Evolutionary conservation across 1,140 invertebrate species (phyloP).

Genomic region (Frieseomelitta varia): DNA sequence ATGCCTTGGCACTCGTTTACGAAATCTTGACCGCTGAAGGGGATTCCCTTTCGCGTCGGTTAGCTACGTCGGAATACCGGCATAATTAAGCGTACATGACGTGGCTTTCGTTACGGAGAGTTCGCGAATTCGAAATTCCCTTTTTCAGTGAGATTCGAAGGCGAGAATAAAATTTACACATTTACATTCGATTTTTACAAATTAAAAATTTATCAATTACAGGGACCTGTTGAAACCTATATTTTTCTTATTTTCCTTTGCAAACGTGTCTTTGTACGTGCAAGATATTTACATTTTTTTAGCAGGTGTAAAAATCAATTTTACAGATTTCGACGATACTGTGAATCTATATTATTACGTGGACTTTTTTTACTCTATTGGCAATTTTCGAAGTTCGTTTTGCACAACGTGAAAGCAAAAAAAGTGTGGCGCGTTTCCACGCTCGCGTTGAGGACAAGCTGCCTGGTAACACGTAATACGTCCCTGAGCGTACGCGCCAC

Average conservation of each 20-base stretch:
- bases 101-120: neutral
- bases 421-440: neutral
- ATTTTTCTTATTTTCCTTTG: neutral
- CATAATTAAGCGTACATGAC: neutral
- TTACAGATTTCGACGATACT: too few relatives aligned
- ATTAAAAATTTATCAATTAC: neutral
- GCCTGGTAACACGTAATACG: slow-evolving; percentile 54
- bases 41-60: neutral
- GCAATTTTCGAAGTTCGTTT: neutral
- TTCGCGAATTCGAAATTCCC: neutral
- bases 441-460: neutral
- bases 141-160: too few relatives aligned
- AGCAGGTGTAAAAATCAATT: too few relatives aligned
- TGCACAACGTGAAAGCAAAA: neutral
- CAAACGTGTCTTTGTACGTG: too few relatives aligned
- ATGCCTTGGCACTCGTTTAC: slow-evolving; percentile 6
- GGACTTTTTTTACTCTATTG: too few relatives aligned
- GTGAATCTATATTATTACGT: too few relatives aligned
- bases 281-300: too few relatives aligned
- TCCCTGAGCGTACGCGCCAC: slow-evolving; percentile 61
- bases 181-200: neutral
- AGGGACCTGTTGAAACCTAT: neutral
- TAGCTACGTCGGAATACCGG: neutral
- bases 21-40: slow-evolving; percentile 28
- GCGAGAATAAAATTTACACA: neutral